Evolutionary conservation across 1,140 invertebrate species (phyloP).

Genomic region (Aphaenogaster ashmeadi): DNA sequence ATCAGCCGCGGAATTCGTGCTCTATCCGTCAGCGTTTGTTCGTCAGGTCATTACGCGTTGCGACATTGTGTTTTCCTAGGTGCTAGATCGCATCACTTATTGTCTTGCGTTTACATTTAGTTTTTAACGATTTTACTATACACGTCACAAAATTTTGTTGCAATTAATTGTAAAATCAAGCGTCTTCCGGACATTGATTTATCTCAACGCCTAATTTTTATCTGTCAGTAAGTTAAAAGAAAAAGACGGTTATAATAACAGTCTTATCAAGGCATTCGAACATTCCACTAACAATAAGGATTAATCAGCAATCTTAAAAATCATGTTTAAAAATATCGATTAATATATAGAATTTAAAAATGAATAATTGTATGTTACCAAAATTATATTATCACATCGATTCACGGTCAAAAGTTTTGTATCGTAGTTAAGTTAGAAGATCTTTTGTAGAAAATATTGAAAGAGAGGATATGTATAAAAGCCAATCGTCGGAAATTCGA

Average conservation of each 20-base stretch:
- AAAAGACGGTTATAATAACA: not conserved
- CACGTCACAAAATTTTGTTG: not conserved
- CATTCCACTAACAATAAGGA: not conserved
- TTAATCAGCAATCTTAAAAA: not conserved
- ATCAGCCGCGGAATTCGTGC: slow-evolving; percentile 81
- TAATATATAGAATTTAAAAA: not conserved
- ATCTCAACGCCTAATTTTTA: not conserved
- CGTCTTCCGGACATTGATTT: not conserved
- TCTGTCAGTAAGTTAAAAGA: not conserved
- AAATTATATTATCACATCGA: not conserved
- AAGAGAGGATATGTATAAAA: not conserved
- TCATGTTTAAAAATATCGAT: not conserved
- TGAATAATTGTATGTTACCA: not conserved
- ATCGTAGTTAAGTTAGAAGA: not conserved
- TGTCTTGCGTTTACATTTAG: slow-evolving; percentile 11
- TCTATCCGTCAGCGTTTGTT: slow-evolving; percentile 58
- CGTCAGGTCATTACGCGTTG: slow-evolving; percentile 37
- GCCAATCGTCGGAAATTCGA: not conserved
- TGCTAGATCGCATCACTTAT: slow-evolving; percentile 26
- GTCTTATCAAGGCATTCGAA: not conserved
- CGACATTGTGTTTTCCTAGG: slow-evolving; percentile 41
- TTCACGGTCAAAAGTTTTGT: not conserved
- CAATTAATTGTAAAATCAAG: not conserved
- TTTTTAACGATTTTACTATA: not conserved
- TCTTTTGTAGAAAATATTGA: not conserved